Base-by-base conservation (phyloP, 2,888 invertebrate genomes). In the Eumacrocentrus americanus region DNA sequence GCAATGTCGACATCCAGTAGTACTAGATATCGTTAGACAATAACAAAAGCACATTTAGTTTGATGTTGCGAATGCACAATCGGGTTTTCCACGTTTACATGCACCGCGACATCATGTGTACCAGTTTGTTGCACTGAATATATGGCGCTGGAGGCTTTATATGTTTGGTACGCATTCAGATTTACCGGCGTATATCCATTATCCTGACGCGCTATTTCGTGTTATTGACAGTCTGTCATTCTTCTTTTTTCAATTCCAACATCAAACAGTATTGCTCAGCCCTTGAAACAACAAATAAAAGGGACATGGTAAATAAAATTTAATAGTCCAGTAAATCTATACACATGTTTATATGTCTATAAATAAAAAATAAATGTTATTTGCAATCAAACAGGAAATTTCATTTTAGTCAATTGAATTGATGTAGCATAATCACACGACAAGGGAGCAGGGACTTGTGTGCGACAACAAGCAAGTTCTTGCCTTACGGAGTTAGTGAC, bases 51-150 rank as follows among this genome's bases (percentile, higher is more conserved):
- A 20, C 42, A 14, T 50, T 50, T 34, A 29, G 29, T 29, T 50
- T 18, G 50, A n/a, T 29, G 11, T 3, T 14, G 11, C 34, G 50
- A 18, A 50, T 34, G 29, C 11, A 34, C 50, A 35, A 50, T 50
- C 35, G 34, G 50, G n/a, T 29, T 50, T 50, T 50, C n/a, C 35
- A 18, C 34, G 22, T 50, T 50, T 18, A 50, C 50, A 50, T 25
- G 18, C 18, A n/a, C 14, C 50, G 14, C 18, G 22, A 34, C 50
- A 34, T 42, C 34, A 34, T 18, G 35, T 34, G 35, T 34, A 9
- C 11, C 29, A 50, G 35, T 50, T 50, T 50, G 50, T 50, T 50
- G 5, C 50, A 50, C 9, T 35, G 50, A 50, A 50, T 50, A 50
- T 50, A 50, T 50, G 16, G 50, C 50, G 18, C 9, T 12, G 16